Conservation (phyloP, 1,140 invertebrate genomes). For the Drusus annulatus region DNA sequence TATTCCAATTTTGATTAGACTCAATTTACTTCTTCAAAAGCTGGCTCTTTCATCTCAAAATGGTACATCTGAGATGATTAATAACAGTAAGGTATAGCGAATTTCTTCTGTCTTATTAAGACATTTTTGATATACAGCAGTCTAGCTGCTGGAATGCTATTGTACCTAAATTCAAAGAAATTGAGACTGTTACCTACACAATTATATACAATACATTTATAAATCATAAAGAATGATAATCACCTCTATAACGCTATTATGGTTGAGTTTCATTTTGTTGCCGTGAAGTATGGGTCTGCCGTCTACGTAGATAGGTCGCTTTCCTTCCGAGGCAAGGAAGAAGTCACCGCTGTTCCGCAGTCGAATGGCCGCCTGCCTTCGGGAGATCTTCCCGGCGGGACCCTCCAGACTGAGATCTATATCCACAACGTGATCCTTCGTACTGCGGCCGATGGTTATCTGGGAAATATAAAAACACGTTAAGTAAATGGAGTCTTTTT, state of each 20-base stretch:
- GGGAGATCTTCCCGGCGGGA: conserved; percentile 87
- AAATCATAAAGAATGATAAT: conserved; percentile 58
- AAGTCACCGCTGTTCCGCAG: conserved; percentile 95
- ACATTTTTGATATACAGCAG: too few species aligned
- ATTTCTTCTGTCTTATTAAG: too few species aligned
- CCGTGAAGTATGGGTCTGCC: conserved; percentile 89
- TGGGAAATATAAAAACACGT: conserved; percentile 62
- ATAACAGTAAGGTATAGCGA: too few species aligned
- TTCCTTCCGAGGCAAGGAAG: conserved; percentile 95
- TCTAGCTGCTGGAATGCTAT: too few species aligned
- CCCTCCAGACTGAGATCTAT: conserved; percentile 96
- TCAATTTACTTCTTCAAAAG: too few species aligned
- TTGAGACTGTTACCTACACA: too few species aligned
- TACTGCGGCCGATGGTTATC: conserved; percentile 93
- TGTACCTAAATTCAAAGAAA: too few species aligned
- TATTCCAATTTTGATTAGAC: too few species aligned
- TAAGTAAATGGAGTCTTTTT: too few species aligned
- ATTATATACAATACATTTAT: too few species aligned
- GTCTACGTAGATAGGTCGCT: conserved; percentile 94
- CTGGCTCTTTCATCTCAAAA: too few species aligned
- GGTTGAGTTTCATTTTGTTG: conserved; percentile 89
- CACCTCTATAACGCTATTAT: conserved; percentile 96
- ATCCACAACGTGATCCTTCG: conserved; percentile 92
- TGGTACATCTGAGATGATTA: too few species aligned
- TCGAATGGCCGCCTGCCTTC: conserved; percentile 91